Evolutionary conservation across 1,140 invertebrate species (phyloP), one percentile per base, ranked within the genome.

Genomic region (Oedothorax gibbosus): DNA sequence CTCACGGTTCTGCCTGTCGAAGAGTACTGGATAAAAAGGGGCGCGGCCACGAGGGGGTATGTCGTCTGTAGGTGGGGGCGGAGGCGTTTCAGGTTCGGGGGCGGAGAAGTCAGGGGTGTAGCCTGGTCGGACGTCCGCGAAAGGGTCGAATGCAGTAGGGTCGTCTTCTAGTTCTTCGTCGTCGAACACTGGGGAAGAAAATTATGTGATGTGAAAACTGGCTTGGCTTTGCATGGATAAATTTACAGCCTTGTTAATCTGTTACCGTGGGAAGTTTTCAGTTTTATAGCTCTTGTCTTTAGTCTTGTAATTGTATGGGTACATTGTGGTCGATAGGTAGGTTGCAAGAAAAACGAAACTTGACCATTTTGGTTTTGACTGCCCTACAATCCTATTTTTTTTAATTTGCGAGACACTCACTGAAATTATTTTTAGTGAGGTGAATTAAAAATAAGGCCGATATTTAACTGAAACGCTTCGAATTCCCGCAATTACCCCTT

Each of bases 1-100:
- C 35, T 86, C 85, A n/a, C 69, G n/a, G 50, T 79, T 86, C 20
- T 80, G 76, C 14, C 77, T 68, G 18, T 86, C 85, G 68, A 86
- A 86, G 0, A 80, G 11, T 10, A 86, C 80, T 15, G 85, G 85
- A 49, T 86, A 85, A 18, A 80, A 68, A 50, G 64, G 51, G 3
- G 75, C 15, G 11, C 20, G 14, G 15, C 14, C n/a, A 53, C 35
- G 7, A 21, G 62, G 7, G 12, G 60, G 9, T 20, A 6, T 15
- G 5, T 68, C 12, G 4, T n/a, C 21, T n/a, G 62, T 51, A 4
- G 35, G 21, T 14, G 18, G 56, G 54, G 15, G n/a, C 9, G 14
- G 51, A 0, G 20, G 18, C 3, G 51, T 50, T 7, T 84, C 81
- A 14, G 15, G 12, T 2, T 11, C 18, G 2, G 20, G 12, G 4